phyloP scores from a whole-genome alignment of 2,113 vertebrate genomes.

The Beaufortia kweichowensis region DNA sequence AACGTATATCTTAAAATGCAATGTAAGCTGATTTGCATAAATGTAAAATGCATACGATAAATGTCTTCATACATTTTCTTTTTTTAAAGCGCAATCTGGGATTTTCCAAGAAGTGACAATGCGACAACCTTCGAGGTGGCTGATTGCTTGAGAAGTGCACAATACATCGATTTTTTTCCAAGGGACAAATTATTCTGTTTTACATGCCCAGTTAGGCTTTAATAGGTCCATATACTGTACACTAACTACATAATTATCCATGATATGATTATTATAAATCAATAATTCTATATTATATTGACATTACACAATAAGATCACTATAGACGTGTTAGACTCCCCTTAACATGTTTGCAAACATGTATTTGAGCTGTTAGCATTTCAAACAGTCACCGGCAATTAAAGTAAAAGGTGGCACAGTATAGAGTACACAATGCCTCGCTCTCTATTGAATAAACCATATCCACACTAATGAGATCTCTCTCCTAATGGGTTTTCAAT shows the following conservation, averaged over 20 bases:
- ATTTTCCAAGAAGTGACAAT: too few species aligned
- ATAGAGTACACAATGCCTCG: conserved; percentile 35
- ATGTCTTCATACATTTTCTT: too few species aligned
- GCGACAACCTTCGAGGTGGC: too few species aligned
- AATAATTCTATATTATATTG: conserved; percentile 20
- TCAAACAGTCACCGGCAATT: conserved; percentile 26
- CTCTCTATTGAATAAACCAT: conserved; percentile 40
- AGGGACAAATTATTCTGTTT: background rate
- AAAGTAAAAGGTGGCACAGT: conserved; percentile 34
- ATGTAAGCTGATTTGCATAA: too few species aligned
- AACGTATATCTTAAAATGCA: too few species aligned
- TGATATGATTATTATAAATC: conserved; percentile 8
- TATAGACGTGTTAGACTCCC: background rate
- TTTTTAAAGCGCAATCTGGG: too few species aligned
- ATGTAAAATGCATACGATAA: too few species aligned
- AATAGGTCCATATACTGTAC: background rate
- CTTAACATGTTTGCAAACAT: background rate
- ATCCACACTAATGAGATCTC: conserved; percentile 48
- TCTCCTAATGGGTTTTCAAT: conserved; percentile 44
- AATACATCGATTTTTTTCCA: background rate
- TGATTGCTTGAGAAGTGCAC: too few species aligned
- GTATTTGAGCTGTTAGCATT: conserved; percentile 21
- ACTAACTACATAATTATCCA: conserved; percentile 7
- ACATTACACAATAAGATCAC: background rate
- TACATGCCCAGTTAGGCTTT: background rate